A percentile compares a stretch with the other conserved stretches of the same genome.
phyloP scores from a whole-genome alignment of 2,888 invertebrate genomes.

The Tanytarsus gracilentus region DNA sequence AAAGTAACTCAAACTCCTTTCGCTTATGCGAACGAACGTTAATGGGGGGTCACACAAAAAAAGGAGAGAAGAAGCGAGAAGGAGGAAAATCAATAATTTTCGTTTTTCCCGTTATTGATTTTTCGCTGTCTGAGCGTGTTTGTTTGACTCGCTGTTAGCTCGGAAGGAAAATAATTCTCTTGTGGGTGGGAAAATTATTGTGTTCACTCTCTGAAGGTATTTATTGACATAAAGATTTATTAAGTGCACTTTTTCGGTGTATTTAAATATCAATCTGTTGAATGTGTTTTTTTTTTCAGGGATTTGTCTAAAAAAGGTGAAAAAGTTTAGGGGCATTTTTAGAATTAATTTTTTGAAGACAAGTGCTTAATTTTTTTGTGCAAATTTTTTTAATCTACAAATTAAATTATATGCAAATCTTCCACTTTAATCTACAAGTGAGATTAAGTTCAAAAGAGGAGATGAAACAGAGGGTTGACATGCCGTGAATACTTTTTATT shows the following conservation, averaged over 20 bases:
- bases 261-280: slow-evolving; percentile 20
- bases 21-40: neutral
- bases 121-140: slow-evolving; percentile 19
- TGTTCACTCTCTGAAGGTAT: neutral
- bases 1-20: slow-evolving; percentile 7
- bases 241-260: neutral
- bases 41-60: too few species aligned
- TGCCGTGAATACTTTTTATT: neutral
- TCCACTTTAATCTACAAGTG: too few species aligned
- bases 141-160: slow-evolving; percentile 19
- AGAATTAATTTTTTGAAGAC: too few species aligned
- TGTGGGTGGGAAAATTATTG: neutral
- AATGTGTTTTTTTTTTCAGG: neutral
- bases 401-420: too few species aligned
- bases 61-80: too few species aligned
- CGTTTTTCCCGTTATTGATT: slow-evolving; percentile 23
- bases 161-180: neutral
- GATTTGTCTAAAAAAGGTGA: too few species aligned
- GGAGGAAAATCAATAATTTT: slow-evolving; percentile 25
- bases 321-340: too few species aligned
- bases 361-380: neutral
- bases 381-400: neutral
- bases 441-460: too few species aligned
- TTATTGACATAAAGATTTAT: neutral
- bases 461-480: neutral